Evolutionary conservation across 2,797 vertebrate species (phyloP).

Genomic region (Sparus aurata): DNA sequence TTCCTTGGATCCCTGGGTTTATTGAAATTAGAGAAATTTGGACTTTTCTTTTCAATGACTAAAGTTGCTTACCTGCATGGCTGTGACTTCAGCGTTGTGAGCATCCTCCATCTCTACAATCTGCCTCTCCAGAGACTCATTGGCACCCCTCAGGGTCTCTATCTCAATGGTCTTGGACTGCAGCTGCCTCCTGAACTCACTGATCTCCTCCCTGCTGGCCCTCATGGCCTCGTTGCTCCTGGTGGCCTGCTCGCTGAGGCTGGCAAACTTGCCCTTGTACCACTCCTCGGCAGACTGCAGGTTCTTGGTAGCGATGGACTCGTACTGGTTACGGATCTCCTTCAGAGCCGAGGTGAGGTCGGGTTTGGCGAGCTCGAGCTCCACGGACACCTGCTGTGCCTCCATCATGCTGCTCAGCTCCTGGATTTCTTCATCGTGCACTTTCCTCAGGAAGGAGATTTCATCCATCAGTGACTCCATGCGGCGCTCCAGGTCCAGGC

Average conservation of each 20-base stretch:
- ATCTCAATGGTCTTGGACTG: conserved; percentile 93
- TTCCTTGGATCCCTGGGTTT: neutral
- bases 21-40: too few relatives aligned
- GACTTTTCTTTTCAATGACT: neutral
- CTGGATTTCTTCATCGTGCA: conserved; percentile 91
- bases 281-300: conserved; percentile 95
- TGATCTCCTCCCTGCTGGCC: conserved; percentile 92
- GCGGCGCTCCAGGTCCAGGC: conserved; percentile 91
- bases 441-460: conserved; percentile 89
- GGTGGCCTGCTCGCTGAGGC: conserved; percentile 91
- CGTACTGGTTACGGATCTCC: conserved; percentile 94
- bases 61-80: conserved; percentile 88
- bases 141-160: conserved; percentile 92
- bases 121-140: conserved; percentile 93
- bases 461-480: conserved; percentile 91
- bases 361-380: conserved; percentile 87
- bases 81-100: conserved; percentile 86
- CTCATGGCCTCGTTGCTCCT: conserved; percentile 92
- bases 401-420: conserved; percentile 90
- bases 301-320: conserved; percentile 92
- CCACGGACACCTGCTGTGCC: conserved; percentile 87
- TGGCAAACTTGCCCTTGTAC: conserved; percentile 93
- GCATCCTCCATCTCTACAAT: conserved; percentile 92
- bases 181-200: conserved; percentile 93
- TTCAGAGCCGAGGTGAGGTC: conserved; percentile 92